Base-by-base conservation (phyloP, 2,113 vertebrate genomes). In the Callionymus lyra region DNA sequence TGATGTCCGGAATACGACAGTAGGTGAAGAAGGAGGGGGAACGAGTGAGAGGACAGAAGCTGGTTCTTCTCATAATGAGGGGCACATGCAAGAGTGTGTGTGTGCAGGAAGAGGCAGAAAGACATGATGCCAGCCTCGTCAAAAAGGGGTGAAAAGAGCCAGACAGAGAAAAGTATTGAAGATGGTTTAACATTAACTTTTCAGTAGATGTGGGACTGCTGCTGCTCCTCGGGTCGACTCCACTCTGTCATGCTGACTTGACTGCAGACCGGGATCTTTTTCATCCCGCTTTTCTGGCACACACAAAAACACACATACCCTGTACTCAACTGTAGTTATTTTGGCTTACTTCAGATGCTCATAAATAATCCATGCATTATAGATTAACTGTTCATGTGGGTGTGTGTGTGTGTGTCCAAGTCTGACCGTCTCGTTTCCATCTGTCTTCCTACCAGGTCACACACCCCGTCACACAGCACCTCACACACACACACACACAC, bases 351-450 rank as follows among this genome's bases (percentile, higher is more conserved):
- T 58, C 27, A 15, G 41, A 16, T 16, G 42, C 53, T 79, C 50
- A 75, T 82, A 52, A 77, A 82, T 72, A 69, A 54, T 42, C 27
- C 64, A 70, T 82, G 65, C 38, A 78, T 78, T 66, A 71, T 73
- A 65, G 54, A 76, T 72, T 32, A 44, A 68, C 63, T 61, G 63
- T 72, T 67, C 58, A 14, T 10, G 47, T 47, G 43, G 37, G 45
- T 56, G 38, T 39, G 34, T 40, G 34, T 43, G 15, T 49, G 47
- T 31, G 36, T 42, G 47, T 33, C 12, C 50, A 61, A 65, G 72
- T 50, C 60, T 53, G 74, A 79, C 72, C 40, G 60, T 80, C 81
- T 80, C 56, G 47, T 66, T 56, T 65, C 83, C 85, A 81, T 85
- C 84, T 86, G 83, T 79, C 75, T 61, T 42, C 53, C 18, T 50